Evolutionary conservation across 1,140 invertebrate genomes (phyloP).

Genomic region (Pseudomyrmex cubaensis): DNA sequence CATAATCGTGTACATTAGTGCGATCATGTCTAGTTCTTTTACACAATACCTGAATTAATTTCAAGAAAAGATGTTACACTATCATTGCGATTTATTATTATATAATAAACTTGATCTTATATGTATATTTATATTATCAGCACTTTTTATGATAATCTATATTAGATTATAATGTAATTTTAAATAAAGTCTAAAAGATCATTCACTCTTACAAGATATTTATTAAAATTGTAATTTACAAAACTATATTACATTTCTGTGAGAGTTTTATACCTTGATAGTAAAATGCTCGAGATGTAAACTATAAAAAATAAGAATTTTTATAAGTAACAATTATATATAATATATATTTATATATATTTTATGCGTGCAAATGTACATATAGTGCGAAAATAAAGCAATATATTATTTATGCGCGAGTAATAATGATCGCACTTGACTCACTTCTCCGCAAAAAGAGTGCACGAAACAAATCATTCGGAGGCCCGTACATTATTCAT

Average conservation of each 20-base stretch:
- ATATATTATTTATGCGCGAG: slow-evolving; percentile 31
- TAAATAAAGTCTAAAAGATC: background rate
- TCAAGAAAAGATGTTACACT: too few species aligned
- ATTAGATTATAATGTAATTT: slow-evolving; percentile 2
- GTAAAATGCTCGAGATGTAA: too few species aligned
- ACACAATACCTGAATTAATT: slow-evolving; percentile 38
- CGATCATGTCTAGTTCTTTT: slow-evolving; percentile 33
- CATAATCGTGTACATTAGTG: slow-evolving; percentile 1
- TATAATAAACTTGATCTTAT: slow-evolving; percentile 12
- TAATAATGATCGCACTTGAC: slow-evolving; percentile 30
- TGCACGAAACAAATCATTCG: slow-evolving; percentile 41
- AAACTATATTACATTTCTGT: background rate
- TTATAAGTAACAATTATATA: too few species aligned
- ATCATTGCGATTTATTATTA: slow-evolving; percentile 3
- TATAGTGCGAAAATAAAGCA: slow-evolving; percentile 44
- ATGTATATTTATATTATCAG: background rate
- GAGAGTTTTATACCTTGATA: too few species aligned
- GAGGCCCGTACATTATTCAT: background rate
- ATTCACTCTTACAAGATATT: slow-evolving; percentile 46
- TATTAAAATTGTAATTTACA: slow-evolving; percentile 58
- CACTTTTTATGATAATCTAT: slow-evolving; percentile 32
- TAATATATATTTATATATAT: too few species aligned
- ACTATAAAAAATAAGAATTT: too few species aligned
- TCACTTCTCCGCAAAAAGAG: slow-evolving; percentile 41
- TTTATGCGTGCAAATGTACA: slow-evolving; percentile 57